Percentiles rank a stretch among this genome's conserved stretches.
These are phyloP conservation scores for Drosophila azteca DNA, from an alignment of 1,140 invertebrate species.

Conservation along the genomic window DNA sequence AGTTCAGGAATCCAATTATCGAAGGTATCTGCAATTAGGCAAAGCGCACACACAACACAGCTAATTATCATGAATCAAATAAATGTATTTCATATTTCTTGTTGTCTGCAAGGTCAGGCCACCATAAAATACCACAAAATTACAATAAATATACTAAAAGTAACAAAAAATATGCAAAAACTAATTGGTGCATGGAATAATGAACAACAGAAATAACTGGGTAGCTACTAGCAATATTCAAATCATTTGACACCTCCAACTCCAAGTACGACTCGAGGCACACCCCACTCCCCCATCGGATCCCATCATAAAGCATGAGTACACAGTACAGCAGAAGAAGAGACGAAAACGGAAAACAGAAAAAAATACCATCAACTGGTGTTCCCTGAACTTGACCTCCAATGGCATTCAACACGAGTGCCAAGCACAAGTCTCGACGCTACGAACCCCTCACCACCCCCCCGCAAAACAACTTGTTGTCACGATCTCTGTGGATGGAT, in stretches of 20 bases:
- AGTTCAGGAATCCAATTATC: conserved; percentile 76
- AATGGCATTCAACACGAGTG: conserved; percentile 18
- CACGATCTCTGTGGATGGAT: conserved; percentile 44
- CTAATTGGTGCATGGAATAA: background rate
- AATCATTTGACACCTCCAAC: conserved; percentile 22
- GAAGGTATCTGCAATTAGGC: conserved; percentile 76
- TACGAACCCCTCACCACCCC: too few relatives aligned
- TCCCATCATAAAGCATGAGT: background rate
- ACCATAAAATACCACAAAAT: background rate
- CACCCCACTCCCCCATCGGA: too few relatives aligned
- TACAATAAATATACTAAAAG: background rate
- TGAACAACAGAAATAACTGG: background rate
- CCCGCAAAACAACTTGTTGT: conserved; percentile 20
- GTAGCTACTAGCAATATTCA: background rate
- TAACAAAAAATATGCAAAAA: background rate
- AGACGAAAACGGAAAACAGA: conserved; percentile 11
- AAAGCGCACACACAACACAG: conserved; percentile 26
- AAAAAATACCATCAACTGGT: conserved; percentile 37
- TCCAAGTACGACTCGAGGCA: background rate
- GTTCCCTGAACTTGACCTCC: conserved; percentile 77
- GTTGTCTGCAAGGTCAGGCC: too few relatives aligned
- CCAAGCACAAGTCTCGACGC: background rate
- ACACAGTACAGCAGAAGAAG: conserved; percentile 19
- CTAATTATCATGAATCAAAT: conserved; percentile 75
- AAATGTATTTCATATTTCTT: conserved; percentile 39